phyloP scores from a whole-genome alignment of 1,140 invertebrate genomes.

The Stegodyphus mimosarum region DNA sequence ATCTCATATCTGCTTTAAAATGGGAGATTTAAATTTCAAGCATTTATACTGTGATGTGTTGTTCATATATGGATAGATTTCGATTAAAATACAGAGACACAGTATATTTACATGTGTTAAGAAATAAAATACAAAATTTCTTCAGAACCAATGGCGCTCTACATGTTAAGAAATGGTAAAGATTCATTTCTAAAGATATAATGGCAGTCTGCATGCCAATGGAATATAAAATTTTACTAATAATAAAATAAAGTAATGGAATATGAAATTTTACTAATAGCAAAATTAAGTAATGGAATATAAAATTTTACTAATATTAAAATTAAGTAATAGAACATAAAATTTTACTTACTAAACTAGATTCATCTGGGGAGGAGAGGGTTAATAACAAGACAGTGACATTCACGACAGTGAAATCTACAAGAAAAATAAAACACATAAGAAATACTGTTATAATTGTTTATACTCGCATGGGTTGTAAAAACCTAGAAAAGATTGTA shows the following conservation, averaged over 20 bases:
- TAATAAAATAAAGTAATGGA: neutral
- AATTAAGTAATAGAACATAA: neutral
- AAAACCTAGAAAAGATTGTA: too few relatives aligned
- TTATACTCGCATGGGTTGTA: too few relatives aligned
- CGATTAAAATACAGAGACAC: too few relatives aligned
- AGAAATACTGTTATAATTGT: neutral
- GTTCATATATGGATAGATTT: too few relatives aligned
- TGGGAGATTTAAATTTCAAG: too few relatives aligned
- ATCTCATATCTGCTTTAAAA: too few relatives aligned
- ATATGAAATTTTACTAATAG: conserved; percentile 45
- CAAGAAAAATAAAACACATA: conserved; percentile 67
- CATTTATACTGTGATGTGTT: too few relatives aligned
- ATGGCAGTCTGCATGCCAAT: neutral
- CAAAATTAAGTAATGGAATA: neutral
- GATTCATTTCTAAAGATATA: too few relatives aligned
- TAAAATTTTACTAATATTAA: conserved; percentile 56
- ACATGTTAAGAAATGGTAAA: too few relatives aligned
- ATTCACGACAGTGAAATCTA: conserved; percentile 89
- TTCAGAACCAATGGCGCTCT: too few relatives aligned
- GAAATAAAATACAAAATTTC: too few relatives aligned
- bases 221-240: conserved; percentile 36
- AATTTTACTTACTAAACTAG: conserved; percentile 80
- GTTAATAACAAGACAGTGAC: conserved; percentile 91
- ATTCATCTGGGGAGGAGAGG: conserved; percentile 92
- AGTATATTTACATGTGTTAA: too few relatives aligned